Conservation (phyloP, 2,797 vertebrate genomes). For the Danio jaintianensis region DNA sequence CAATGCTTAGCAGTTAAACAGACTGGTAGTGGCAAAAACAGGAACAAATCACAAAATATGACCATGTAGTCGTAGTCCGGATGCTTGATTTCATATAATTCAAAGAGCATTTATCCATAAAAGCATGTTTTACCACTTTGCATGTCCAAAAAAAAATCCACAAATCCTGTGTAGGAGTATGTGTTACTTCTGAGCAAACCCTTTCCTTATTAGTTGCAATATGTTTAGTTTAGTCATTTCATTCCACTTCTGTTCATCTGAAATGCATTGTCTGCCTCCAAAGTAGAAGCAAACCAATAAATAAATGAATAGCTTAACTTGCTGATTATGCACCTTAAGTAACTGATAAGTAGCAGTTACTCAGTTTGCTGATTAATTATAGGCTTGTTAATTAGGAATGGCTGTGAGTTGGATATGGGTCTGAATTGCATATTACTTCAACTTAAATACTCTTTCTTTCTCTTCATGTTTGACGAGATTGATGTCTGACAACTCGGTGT, state of each 20-base stretch:
- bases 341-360: slow-evolving; percentile 22
- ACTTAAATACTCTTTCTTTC: slow-evolving; percentile 22
- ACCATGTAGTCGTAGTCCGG: too few species aligned
- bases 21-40: too few species aligned
- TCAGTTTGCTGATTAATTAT: slow-evolving; percentile 59
- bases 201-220: not conserved
- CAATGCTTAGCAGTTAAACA: too few species aligned
- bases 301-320: slow-evolving; percentile 7
- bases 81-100: not conserved
- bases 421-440: slow-evolving; percentile 9
- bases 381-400: slow-evolving; percentile 63
- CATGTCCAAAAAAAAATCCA: not conserved
- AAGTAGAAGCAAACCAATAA: not conserved
- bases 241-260: not conserved
- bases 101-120: not conserved
- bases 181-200: not conserved
- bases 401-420: slow-evolving; percentile 44
- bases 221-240: not conserved
- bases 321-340: slow-evolving; percentile 15
- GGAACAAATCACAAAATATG: too few species aligned
- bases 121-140: too few species aligned
- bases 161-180: too few species aligned
- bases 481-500: slow-evolving; percentile 24
- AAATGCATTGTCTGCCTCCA: not conserved
- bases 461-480: slow-evolving; percentile 10